Conservation (phyloP, 2,797 vertebrate genomes). For the Neoniphon sammara region DNA sequence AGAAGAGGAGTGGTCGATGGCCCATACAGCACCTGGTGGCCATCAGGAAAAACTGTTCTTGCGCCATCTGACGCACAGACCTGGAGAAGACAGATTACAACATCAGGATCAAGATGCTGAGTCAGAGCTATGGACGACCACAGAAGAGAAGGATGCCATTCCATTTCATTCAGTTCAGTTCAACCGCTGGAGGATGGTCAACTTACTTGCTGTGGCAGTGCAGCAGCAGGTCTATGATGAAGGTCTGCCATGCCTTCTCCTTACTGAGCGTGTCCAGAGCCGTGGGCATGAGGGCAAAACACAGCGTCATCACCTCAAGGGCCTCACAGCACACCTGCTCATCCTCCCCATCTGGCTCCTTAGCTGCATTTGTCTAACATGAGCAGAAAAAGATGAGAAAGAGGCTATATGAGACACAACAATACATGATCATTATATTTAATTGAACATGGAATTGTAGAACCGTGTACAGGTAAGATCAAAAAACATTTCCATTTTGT, state of each 20-base stretch:
- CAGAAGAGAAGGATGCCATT: neutral
- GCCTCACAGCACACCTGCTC: conserved; percentile 99
- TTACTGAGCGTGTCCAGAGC: conserved; percentile 98
- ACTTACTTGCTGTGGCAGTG: conserved; percentile 99
- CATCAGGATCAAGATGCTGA: conserved; percentile 3
- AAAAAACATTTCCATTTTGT: neutral
- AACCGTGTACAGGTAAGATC: neutral
- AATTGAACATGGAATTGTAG: neutral
- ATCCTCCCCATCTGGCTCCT: conserved; percentile 95
- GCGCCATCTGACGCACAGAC: conserved; percentile 98
- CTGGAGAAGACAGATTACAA: conserved; percentile 74
- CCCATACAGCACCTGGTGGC: conserved; percentile 99
- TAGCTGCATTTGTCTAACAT: conserved; percentile 92
- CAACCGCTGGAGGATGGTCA: neutral
- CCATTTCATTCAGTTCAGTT: neutral
- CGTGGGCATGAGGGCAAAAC: conserved; percentile 98
- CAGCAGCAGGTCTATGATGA: conserved; percentile 96
- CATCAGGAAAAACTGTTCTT: conserved; percentile 99
- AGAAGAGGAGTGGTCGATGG: conserved; percentile 97
- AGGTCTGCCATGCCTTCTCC: conserved; percentile 99
- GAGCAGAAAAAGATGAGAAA: neutral
- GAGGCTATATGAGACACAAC: neutral
- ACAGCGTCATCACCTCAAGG: conserved; percentile 98
- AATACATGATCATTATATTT: neutral
- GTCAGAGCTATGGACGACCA: neutral